Evolutionary conservation across 2,888 invertebrate species (phyloP).

Genomic region (Archips crataeganus): DNA sequence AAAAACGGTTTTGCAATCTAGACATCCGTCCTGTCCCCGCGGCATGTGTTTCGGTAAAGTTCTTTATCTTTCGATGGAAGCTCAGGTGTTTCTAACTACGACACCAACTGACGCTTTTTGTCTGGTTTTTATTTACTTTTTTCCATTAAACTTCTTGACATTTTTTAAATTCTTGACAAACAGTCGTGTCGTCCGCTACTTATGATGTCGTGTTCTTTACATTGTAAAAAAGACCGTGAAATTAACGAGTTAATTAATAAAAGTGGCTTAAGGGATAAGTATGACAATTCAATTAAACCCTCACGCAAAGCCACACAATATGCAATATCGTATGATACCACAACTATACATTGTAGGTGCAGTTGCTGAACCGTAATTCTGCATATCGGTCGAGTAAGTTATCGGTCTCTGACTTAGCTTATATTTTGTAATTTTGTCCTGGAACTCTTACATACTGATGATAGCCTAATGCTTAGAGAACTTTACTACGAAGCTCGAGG

Average conservation of each 20-base stretch:
- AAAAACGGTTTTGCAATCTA: background rate
- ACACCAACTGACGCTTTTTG: background rate
- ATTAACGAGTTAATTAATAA: background rate
- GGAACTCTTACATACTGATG: too few relatives aligned
- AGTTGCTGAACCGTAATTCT: background rate
- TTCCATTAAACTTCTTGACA: background rate
- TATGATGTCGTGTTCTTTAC: background rate
- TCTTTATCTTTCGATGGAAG: conserved; percentile 22
- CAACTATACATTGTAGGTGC: background rate
- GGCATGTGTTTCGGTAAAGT: conserved; percentile 11
- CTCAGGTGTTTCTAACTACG: conserved; percentile 15
- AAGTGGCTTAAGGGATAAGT: background rate
- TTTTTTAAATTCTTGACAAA: background rate
- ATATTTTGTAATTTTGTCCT: too few relatives aligned
- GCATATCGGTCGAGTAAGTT: background rate
- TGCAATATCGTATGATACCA: background rate
- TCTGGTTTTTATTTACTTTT: background rate
- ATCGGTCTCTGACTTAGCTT: background rate
- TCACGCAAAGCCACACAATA: background rate
- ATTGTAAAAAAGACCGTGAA: background rate
- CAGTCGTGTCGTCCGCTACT: background rate
- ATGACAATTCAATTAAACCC: background rate
- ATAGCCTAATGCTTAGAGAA: too few relatives aligned
- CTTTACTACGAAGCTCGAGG: too few relatives aligned
- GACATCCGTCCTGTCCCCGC: conserved; percentile 7